These are phyloP conservation scores for Myopa testacea DNA, from an alignment of 2,888 invertebrate species.

Conservation along the genomic window DNA sequence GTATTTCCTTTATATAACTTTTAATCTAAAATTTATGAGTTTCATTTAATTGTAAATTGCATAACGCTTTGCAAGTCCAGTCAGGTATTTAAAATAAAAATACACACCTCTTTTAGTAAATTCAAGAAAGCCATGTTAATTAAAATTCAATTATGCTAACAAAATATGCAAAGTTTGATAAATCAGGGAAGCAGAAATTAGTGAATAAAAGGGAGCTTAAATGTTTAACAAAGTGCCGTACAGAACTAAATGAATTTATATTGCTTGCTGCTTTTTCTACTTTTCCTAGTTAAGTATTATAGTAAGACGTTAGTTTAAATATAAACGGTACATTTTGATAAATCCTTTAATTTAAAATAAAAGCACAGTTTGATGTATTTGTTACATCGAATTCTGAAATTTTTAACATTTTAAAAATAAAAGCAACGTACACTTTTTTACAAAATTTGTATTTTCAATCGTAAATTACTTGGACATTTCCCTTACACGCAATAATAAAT, in stretches of 20 bases:
- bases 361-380: conserved; percentile 15
- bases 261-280: conserved; percentile 37
- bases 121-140: background rate
- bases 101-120: conserved; percentile 9
- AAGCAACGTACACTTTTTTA: conserved; percentile 36
- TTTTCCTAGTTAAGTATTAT: conserved; percentile 23
- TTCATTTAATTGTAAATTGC: background rate
- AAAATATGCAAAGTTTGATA: conserved; percentile 10
- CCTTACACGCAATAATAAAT: conserved; percentile 48
- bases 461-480: conserved; percentile 53
- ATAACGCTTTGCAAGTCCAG: conserved; percentile 1
- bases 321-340: background rate
- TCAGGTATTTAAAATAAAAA: conserved; percentile 17
- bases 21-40: conserved; percentile 15
- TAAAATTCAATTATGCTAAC: conserved; percentile 18
- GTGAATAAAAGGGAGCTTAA: conserved; percentile 12
- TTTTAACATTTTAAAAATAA: conserved; percentile 38
- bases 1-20: conserved; percentile 30
- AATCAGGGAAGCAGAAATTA: background rate
- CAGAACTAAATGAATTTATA: conserved; percentile 37
- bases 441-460: conserved; percentile 46
- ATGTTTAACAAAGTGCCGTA: conserved; percentile 44
- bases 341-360: conserved; percentile 8
- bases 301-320: conserved; percentile 8
- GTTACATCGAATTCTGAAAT: conserved; percentile 23